These are phyloP conservation scores for Lepus oiostolus DNA, from an alignment of 2,797 vertebrate species.

Conservation along the genomic window DNA sequence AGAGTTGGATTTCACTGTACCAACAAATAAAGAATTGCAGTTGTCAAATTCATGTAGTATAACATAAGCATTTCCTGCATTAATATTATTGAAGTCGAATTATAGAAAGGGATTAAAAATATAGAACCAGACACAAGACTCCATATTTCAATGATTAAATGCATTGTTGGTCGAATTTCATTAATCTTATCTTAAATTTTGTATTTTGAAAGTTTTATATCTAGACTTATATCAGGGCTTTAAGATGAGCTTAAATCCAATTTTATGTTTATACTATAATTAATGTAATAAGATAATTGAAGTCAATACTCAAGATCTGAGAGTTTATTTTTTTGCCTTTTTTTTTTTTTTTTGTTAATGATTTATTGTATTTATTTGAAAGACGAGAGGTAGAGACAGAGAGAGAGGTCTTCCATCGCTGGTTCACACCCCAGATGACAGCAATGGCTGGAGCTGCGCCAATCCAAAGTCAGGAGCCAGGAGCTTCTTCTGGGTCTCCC, in stretches of 20 bases:
- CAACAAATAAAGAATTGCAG: not conserved
- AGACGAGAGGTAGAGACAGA: too few relatives aligned
- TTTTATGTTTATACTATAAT: not conserved
- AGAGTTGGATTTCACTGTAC: not conserved
- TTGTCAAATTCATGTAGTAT: constrained; percentile 10
- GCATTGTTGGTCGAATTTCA: constrained; percentile 22
- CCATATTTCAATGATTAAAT: constrained; percentile 7
- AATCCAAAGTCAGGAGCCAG: too few relatives aligned
- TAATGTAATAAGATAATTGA: not conserved
- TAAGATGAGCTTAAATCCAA: too few relatives aligned
- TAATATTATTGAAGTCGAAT: constrained; percentile 57
- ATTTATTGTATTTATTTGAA: too few relatives aligned
- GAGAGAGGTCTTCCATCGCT: too few relatives aligned
- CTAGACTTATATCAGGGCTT: too few relatives aligned
- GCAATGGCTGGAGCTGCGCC: too few relatives aligned
- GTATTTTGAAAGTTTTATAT: not conserved
- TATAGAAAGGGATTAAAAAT: not conserved
- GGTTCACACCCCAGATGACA: too few relatives aligned
- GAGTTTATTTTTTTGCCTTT: not conserved
- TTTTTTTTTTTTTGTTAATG: too few relatives aligned
- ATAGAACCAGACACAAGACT: not conserved
- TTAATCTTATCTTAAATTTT: constrained; percentile 35
- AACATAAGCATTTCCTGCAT: not conserved
- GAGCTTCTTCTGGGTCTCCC: too few relatives aligned
- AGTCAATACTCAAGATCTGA: not conserved